Base-by-base conservation (phyloP, 2,113 vertebrate genomes). In the Ictalurus furcatus region DNA sequence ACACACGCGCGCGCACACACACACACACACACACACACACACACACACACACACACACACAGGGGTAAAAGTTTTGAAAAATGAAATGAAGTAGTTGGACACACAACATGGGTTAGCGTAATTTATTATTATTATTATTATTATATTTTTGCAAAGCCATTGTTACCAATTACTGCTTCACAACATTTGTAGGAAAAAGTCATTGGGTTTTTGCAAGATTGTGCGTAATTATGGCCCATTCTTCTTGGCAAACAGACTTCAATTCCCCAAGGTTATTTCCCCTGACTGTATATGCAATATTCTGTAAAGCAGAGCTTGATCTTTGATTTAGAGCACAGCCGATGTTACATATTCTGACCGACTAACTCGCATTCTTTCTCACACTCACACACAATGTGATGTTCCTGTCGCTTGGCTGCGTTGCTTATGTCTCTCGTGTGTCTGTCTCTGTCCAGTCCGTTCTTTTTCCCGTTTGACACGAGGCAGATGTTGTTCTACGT, bases 401-500 rank as follows among this genome's bases (percentile, higher is more conserved):
- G n/a, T 25, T 65, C 9, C 34, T 59, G 3, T 44, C 28, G 34
- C 37, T 56, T 7, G n/a, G 16, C 54, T 30, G 79, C 40, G 44
- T 74, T 40, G 71, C 52, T 73, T 23, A 59, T 65, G 52, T 19
- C 88, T 23, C 5, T 71, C 37, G 6, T 6, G 4, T 9, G 16
- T 30, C 9, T 88, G 83, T 90, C 82, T 84, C 84, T 79, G 82
- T 92, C 23, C 94, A 99, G 98, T 95, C 98, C 98, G 0, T 99
- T 99, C 96, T 99, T 99, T 96, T 99, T 99, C 94, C 98, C 98
- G 0, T 99, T 99, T 92, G 98, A 99, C 93, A 99, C 98, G 30
- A 97, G 98, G 91, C 98, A 99, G 97, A 99, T 99, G 98, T 94
- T 99, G 83, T 99, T 99, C 93, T 99, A 99, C 63, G 98, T 99